phyloP scores from a whole-genome alignment of 2,113 vertebrate species.

The Malurus melanocephalus region DNA sequence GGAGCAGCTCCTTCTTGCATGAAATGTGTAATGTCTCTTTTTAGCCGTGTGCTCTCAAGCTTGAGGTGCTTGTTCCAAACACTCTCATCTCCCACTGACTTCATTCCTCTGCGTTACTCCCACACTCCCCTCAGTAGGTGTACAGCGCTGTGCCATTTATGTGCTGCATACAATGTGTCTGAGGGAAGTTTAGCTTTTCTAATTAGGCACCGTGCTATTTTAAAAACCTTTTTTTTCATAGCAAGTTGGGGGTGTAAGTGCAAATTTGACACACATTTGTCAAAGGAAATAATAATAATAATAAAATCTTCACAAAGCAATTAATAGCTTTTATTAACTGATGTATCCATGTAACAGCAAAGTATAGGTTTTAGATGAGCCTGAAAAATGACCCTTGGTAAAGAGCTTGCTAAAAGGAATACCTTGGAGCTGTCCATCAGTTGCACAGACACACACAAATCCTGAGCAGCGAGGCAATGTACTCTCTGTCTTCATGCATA shows the following conservation, averaged over 20 bases:
- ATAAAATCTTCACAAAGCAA: slow-evolving; percentile 35
- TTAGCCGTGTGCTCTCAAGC: not conserved
- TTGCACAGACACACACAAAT: slow-evolving; percentile 70
- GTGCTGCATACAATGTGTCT: not conserved
- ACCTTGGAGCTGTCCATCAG: slow-evolving; percentile 80
- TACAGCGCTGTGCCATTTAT: slow-evolving; percentile 4
- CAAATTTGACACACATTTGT: slow-evolving; percentile 39
- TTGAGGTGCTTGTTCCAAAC: slow-evolving; percentile 38
- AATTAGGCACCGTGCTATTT: slow-evolving; percentile 52
- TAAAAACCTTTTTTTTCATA: slow-evolving; percentile 10
- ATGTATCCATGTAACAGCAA: slow-evolving; percentile 46
- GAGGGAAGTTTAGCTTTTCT: slow-evolving; percentile 19
- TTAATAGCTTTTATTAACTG: slow-evolving; percentile 54
- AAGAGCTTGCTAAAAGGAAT: slow-evolving; percentile 53
- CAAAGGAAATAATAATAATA: slow-evolving; percentile 54
- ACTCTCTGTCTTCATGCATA: slow-evolving; percentile 81
- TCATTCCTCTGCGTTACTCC: slow-evolving; percentile 52
- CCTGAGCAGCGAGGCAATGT: slow-evolving; percentile 73
- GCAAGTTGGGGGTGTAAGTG: slow-evolving; percentile 29
- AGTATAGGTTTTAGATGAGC: slow-evolving; percentile 61
- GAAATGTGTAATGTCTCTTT: not conserved
- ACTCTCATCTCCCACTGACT: slow-evolving; percentile 29
- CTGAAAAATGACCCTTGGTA: slow-evolving; percentile 60
- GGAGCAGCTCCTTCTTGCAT: not conserved
- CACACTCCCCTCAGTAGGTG: not conserved